phyloP scores from a whole-genome alignment of 35 echinoderm and acorn worm species.

The Apostichopus japonicus region DNA sequence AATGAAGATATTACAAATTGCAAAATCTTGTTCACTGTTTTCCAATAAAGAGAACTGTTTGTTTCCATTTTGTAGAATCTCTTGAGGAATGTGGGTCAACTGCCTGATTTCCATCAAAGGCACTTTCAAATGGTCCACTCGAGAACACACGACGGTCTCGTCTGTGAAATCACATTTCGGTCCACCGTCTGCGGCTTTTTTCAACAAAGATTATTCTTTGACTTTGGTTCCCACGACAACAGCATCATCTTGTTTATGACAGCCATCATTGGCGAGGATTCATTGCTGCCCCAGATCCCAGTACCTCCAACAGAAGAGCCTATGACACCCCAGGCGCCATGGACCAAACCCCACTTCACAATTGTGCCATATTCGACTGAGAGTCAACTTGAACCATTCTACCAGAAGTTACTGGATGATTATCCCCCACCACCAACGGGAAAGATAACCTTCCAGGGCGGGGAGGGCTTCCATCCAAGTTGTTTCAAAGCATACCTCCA shows the following conservation, averaged over 20 bases:
- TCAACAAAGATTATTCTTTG: slow-evolving; percentile 6
- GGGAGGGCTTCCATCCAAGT: neutral
- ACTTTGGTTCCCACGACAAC: neutral
- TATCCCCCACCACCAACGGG: slow-evolving; percentile 13
- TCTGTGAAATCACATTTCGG: neutral
- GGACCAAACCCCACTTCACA: neutral
- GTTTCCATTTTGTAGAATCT: neutral
- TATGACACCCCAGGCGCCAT: neutral
- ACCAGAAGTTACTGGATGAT: neutral
- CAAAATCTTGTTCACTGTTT: no score
- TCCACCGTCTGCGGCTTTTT: slow-evolving; percentile 19
- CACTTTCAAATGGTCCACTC: neutral
- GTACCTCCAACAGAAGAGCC: neutral
- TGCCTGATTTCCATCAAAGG: neutral
- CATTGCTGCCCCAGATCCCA: neutral
- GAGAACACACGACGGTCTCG: neutral
- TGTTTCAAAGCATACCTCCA: slow-evolving; percentile 31
- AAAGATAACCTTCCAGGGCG: neutral
- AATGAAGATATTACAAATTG: no score
- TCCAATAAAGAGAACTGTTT: no score
- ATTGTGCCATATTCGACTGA: slow-evolving; percentile 13
- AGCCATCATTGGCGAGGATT: neutral
- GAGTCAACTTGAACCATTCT: neutral
- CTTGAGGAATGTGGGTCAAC: neutral
- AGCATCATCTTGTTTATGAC: slow-evolving; percentile 18